Evolutionary conservation across 1,140 invertebrate species (phyloP).

Genomic region (Tetramorium parvispinum): DNA sequence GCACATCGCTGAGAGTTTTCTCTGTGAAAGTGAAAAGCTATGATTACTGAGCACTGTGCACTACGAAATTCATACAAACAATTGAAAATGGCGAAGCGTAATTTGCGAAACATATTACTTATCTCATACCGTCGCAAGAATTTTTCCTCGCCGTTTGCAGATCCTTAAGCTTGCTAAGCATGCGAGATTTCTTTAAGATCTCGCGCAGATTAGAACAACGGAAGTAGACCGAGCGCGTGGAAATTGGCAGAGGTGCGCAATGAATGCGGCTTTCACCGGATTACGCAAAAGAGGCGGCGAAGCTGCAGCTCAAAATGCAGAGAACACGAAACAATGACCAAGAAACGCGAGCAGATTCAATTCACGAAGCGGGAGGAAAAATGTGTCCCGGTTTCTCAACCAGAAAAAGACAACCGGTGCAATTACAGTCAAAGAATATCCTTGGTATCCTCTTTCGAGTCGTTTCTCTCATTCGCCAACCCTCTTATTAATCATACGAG

Average conservation of each 20-base stretch:
- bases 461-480: neutral
- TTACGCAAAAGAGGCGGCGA: constrained; percentile 66
- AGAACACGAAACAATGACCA: constrained; percentile 69
- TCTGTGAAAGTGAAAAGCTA: constrained; percentile 7
- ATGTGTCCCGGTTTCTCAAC: constrained; percentile 45
- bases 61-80: neutral
- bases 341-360: constrained; percentile 46
- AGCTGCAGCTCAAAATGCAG: neutral
- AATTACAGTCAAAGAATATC: constrained; percentile 27
- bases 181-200: constrained; percentile 35
- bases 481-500: neutral
- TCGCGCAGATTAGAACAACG: constrained; percentile 1
- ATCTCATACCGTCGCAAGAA: neutral
- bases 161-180: neutral
- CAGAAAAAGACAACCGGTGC: constrained; percentile 34
- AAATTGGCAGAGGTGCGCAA: constrained; percentile 60
- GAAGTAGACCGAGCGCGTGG: constrained; percentile 68
- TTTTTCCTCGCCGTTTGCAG: neutral
- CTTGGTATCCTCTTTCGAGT: neutral
- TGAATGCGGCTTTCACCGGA: constrained; percentile 67
- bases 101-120: neutral
- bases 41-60: neutral
- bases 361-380: constrained; percentile 30
- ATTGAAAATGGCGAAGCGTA: neutral
- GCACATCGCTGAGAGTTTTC: neutral